Percentiles rank a stretch among this genome's conserved stretches.
Evolutionary conservation across 2,797 vertebrate species (phyloP).

Genomic region (Epinephelus malabaricus): DNA sequence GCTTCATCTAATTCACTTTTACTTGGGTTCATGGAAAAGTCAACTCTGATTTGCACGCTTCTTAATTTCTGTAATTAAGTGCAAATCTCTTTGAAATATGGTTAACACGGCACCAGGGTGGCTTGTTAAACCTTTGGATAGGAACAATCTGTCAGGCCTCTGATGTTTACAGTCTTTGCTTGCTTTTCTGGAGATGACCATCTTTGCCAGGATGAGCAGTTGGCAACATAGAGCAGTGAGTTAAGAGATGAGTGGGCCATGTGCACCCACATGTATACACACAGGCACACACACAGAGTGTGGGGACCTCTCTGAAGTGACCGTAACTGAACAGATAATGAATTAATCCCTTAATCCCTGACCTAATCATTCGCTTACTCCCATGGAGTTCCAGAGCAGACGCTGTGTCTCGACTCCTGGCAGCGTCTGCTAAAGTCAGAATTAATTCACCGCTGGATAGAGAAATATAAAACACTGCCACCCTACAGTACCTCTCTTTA

Average conservation of each 20-base stretch:
- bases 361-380: constrained; percentile 69
- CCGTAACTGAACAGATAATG: constrained; percentile 69
- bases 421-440: constrained; percentile 36
- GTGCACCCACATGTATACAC: neutral
- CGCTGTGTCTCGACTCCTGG: constrained; percentile 47
- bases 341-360: constrained; percentile 78
- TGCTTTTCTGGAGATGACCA: constrained; percentile 50
- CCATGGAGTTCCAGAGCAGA: constrained; percentile 53
- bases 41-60: constrained; percentile 45
- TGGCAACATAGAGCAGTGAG: constrained; percentile 49
- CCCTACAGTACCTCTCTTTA: neutral
- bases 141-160: constrained; percentile 54
- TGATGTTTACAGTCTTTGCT: constrained; percentile 59
- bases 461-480: constrained; percentile 30
- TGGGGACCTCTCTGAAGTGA: constrained; percentile 53
- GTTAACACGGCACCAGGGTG: neutral
- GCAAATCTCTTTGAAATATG: constrained; percentile 53
- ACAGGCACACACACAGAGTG: neutral
- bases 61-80: constrained; percentile 43
- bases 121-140: constrained; percentile 28
- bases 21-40: constrained; percentile 29
- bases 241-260: constrained; percentile 45
- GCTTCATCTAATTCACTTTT: constrained; percentile 28
- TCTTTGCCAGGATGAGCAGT: constrained; percentile 59
- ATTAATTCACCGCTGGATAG: constrained; percentile 45